Evolutionary conservation across 1,140 invertebrate species (phyloP).

Genomic region (Phortica variegata): DNA sequence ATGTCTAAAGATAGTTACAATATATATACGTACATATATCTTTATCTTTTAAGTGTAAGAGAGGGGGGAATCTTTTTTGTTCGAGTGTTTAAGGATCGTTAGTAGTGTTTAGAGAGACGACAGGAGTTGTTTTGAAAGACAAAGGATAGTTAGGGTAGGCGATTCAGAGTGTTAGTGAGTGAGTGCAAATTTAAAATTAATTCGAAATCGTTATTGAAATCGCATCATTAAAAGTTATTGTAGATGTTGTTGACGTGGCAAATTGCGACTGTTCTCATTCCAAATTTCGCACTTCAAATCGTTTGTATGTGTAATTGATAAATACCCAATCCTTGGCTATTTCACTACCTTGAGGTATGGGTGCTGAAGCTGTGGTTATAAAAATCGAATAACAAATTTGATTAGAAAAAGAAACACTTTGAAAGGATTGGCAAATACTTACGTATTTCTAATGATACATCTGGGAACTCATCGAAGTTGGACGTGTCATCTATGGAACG

Average conservation of each 20-base stretch:
- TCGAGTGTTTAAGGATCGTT: too few relatives aligned
- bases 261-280: constrained; percentile 35
- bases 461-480: constrained; percentile 99
- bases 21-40: too few relatives aligned
- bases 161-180: too few relatives aligned
- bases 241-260: not conserved
- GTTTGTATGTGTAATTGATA: constrained; percentile 99
- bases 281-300: constrained; percentile 78
- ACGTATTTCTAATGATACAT: constrained; percentile 98
- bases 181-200: too few relatives aligned
- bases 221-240: not conserved
- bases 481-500: constrained; percentile 96
- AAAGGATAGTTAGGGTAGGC: too few relatives aligned
- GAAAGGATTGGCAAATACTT: constrained; percentile 59
- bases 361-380: constrained; percentile 69
- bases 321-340: constrained; percentile 98
- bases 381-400: not conserved
- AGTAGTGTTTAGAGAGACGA: too few relatives aligned
- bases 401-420: not conserved
- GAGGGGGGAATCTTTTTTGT: too few relatives aligned
- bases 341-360: constrained; percentile 79
- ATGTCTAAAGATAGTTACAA: too few relatives aligned
- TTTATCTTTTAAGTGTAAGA: too few relatives aligned
- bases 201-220: too few relatives aligned
- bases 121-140: too few relatives aligned